A percentile compares a stretch with the other conserved stretches of the same genome.
Conservation (phyloP, 1,140 invertebrate genomes). For the Mactra quadrangularis region DNA sequence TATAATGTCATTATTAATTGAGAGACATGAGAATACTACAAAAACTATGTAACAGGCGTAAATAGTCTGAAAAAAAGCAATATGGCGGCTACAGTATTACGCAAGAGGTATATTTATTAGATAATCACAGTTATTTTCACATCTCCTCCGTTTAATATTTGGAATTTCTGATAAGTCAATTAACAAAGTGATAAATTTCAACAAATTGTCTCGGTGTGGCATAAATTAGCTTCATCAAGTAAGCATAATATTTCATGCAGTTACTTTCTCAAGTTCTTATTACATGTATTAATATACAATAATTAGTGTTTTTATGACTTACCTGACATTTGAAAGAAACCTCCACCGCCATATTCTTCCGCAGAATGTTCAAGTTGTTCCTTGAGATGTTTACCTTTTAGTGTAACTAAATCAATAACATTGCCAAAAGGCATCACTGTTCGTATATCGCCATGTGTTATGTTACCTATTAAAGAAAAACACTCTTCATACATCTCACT, state of each 20-base stretch:
- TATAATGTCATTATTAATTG: too few relatives aligned
- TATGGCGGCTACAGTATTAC: too few relatives aligned
- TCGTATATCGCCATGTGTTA: constrained; percentile 7
- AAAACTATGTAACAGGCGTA: too few relatives aligned
- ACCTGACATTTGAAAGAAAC: constrained; percentile 57
- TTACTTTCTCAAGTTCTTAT: background rate
- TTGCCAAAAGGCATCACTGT: constrained; percentile 42
- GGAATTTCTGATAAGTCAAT: background rate
- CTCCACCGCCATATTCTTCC: background rate
- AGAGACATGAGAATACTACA: too few relatives aligned
- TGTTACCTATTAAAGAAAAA: background rate
- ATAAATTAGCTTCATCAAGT: background rate
- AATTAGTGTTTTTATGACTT: background rate
- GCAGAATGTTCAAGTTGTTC: constrained; percentile 40
- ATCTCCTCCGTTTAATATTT: too few relatives aligned
- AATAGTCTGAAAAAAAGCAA: too few relatives aligned
- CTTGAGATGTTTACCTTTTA: constrained; percentile 28
- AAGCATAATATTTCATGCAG: background rate
- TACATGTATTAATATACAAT: too few relatives aligned
- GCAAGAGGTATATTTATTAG: too few relatives aligned
- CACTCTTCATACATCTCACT: background rate
- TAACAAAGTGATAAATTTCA: background rate
- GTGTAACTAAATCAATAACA: constrained; percentile 13
- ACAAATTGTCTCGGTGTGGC: background rate
- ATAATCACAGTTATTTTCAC: too few relatives aligned